A percentile compares a stretch with the other conserved stretches of the same genome.
Evolutionary conservation across 2,888 invertebrate genomes (phyloP).

Genomic region (Auanema sp.): DNA sequence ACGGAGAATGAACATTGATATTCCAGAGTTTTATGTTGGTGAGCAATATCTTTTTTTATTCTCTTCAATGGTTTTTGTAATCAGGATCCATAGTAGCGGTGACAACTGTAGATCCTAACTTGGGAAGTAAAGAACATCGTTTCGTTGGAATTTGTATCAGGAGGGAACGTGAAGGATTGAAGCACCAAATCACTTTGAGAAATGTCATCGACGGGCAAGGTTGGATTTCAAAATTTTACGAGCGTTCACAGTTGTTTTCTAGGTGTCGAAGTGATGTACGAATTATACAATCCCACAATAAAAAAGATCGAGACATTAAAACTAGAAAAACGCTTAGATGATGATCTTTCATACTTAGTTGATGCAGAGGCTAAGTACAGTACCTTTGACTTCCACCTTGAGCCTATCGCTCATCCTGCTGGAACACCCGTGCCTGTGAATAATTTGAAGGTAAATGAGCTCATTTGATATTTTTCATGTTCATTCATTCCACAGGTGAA

Average conservation of each 20-base stretch:
- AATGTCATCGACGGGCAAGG: slow-evolving; percentile 89
- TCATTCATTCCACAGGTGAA: slow-evolving; percentile 65
- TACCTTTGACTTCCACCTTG: slow-evolving; percentile 89
- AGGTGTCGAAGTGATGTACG: slow-evolving; percentile 77
- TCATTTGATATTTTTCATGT: not conserved
- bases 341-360: slow-evolving; percentile 81
- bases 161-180: slow-evolving; percentile 79
- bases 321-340: slow-evolving; percentile 89
- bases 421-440: slow-evolving; percentile 81
- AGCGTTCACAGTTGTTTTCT: slow-evolving; percentile 16
- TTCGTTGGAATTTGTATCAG: slow-evolving; percentile 94
- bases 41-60: slow-evolving; percentile 21
- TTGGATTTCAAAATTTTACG: slow-evolving; percentile 34
- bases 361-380: slow-evolving; percentile 80
- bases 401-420: slow-evolving; percentile 77
- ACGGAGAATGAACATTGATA: slow-evolving; percentile 78
- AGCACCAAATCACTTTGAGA: slow-evolving; percentile 82
- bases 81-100: slow-evolving; percentile 62
- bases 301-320: slow-evolving; percentile 85
- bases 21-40: slow-evolving; percentile 98
- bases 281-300: slow-evolving; percentile 90
- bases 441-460: slow-evolving; percentile 64
- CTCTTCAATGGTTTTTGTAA: slow-evolving; percentile 7
- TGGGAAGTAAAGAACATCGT: slow-evolving; percentile 69
- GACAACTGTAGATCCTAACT: slow-evolving; percentile 53